A percentile compares a stretch with the other conserved stretches of the same genome.
Evolutionary conservation across 2,113 vertebrate species (phyloP).

Genomic region (Oceanites oceanicus): DNA sequence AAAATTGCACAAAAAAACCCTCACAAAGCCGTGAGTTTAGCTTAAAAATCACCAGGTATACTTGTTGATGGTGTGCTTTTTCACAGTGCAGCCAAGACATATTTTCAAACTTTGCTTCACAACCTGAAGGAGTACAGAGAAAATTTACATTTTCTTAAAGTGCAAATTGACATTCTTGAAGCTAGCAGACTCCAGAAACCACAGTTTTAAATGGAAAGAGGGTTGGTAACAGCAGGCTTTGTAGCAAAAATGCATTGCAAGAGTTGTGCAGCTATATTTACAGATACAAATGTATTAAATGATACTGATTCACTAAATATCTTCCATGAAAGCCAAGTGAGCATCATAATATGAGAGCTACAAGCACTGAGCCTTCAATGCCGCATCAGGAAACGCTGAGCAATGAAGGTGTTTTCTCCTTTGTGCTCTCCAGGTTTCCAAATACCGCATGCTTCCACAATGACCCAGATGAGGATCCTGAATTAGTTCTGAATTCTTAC

Average conservation of each 20-base stretch:
- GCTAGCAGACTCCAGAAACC: not conserved
- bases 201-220: not conserved
- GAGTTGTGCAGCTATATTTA: not conserved
- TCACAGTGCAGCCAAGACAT: not conserved
- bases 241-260: not conserved
- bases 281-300: not conserved
- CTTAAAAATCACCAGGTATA: not conserved
- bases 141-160: not conserved
- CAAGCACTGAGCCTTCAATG: not conserved
- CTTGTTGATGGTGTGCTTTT: not conserved
- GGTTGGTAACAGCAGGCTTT: not conserved
- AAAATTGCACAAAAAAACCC: not conserved
- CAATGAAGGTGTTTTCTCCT: not conserved
- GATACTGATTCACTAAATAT: not conserved
- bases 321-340: not conserved
- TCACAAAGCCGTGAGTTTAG: not conserved
- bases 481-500: not conserved
- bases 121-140: not conserved
- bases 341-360: not conserved
- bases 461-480: not conserved
- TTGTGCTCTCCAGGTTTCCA: not conserved
- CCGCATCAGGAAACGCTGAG: not conserved
- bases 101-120: not conserved
- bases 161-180: not conserved
- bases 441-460: not conserved